Evolutionary conservation across 2,113 vertebrate species (phyloP).

Genomic region (Cynoglossus semilaevis): DNA sequence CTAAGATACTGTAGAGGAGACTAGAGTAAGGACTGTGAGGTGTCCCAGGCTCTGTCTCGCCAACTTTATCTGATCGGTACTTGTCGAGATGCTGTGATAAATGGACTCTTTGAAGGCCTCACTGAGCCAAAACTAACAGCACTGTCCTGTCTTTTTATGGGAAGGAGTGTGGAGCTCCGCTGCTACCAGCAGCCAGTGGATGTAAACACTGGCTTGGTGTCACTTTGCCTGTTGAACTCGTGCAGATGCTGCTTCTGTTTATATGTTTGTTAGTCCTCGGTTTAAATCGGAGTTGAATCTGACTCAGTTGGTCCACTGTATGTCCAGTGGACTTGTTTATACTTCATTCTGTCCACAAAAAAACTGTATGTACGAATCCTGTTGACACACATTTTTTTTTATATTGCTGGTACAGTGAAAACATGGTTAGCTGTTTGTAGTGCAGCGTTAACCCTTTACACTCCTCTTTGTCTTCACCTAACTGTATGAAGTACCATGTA

Average conservation of each 20-base stretch:
- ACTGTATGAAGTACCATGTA: constrained; percentile 4
- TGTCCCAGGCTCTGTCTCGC: constrained; percentile 52
- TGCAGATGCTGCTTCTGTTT: constrained; percentile 13
- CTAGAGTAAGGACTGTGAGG: constrained; percentile 54
- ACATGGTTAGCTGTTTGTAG: too few species aligned
- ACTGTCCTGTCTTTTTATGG: constrained; percentile 62
- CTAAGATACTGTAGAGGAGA: constrained; percentile 3
- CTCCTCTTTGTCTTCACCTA: not conserved
- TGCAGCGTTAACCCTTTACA: too few species aligned
- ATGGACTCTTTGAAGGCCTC: constrained; percentile 75
- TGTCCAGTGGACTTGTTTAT: too few species aligned
- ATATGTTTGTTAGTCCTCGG: constrained; percentile 20
- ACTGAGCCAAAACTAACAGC: constrained; percentile 56
- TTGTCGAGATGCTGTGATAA: constrained; percentile 72
- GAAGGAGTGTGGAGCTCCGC: constrained; percentile 38
- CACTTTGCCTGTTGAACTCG: constrained; percentile 34
- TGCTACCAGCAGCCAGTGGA: constrained; percentile 46
- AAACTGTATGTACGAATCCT: too few species aligned
- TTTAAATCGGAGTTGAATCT: not conserved
- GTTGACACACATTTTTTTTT: too few species aligned
- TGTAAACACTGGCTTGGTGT: constrained; percentile 52
- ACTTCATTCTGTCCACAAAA: too few species aligned
- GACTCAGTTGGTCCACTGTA: too few species aligned
- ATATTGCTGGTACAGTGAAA: too few species aligned
- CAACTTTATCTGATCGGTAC: constrained; percentile 66